Conservation (phyloP, 2,888 invertebrate species). For the Eupelmus urozonus region DNA sequence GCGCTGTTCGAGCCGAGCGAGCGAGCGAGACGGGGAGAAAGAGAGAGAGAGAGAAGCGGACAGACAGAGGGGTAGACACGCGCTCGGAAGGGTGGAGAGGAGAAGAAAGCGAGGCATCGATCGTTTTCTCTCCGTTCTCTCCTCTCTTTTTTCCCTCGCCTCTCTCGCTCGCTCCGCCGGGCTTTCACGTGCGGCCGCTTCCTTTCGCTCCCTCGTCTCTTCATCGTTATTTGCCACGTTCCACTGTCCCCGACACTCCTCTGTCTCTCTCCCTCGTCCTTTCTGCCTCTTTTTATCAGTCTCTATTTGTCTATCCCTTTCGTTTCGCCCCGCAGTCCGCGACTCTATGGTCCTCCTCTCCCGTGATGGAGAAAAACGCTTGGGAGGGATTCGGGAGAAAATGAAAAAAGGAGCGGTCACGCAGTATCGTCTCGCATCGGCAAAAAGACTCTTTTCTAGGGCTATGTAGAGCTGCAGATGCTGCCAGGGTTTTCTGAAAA, state of each 20-base stretch:
- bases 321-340: constrained; percentile 13
- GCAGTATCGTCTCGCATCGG: too few relatives aligned
- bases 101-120: constrained; percentile 78
- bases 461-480: too few relatives aligned
- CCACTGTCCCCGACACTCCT: constrained; percentile 56
- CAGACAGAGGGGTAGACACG: constrained; percentile 70
- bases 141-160: constrained; percentile 68
- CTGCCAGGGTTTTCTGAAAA: too few relatives aligned
- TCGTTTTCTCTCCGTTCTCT: constrained; percentile 74
- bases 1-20: not conserved
- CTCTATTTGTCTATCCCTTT: constrained; percentile 58
- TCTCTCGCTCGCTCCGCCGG: constrained; percentile 65
- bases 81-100: constrained; percentile 65
- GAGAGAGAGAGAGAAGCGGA: constrained; percentile 65
- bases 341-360: constrained; percentile 49
- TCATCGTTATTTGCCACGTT: constrained; percentile 71
- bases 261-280: constrained; percentile 40
- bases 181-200: constrained; percentile 62
- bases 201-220: constrained; percentile 59
- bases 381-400: not conserved
- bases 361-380: not conserved
- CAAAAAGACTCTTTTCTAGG: too few relatives aligned
- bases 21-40: not conserved
- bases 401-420: too few relatives aligned
- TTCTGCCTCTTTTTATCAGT: constrained; percentile 54